Percentiles rank a stretch among this genome's conserved stretches.
phyloP scores from a whole-genome alignment of 2,113 vertebrate genomes.

The Dromiciops gliroides region DNA sequence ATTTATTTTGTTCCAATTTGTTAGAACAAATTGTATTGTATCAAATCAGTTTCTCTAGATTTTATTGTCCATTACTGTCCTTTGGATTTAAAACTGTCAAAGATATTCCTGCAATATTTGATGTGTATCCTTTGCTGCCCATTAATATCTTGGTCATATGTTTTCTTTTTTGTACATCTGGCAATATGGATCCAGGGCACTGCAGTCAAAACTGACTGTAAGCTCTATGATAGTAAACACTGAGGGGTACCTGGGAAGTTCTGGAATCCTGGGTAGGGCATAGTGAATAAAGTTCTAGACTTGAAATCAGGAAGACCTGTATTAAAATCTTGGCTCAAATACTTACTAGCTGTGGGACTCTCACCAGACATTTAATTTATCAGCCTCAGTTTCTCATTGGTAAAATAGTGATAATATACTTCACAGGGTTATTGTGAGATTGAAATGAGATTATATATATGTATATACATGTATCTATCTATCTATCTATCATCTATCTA shows the following conservation, averaged over 20 bases:
- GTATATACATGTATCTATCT: no score
- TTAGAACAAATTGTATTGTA: neutral
- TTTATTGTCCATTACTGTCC: neutral
- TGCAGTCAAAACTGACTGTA: neutral
- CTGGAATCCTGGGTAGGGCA: neutral
- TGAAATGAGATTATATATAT: neutral
- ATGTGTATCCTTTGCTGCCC: neutral
- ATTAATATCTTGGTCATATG: neutral
- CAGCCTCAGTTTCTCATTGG: neutral
- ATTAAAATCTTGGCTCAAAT: neutral
- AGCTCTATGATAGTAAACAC: neutral
- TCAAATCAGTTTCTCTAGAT: neutral
- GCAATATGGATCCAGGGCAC: neutral
- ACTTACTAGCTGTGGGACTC: neutral
- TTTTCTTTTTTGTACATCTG: neutral
- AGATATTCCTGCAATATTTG: neutral
- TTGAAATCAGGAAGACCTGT: neutral
- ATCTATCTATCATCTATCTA: no score
- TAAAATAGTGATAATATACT: neutral
- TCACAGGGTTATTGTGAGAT: neutral
- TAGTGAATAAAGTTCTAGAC: neutral
- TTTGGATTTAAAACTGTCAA: slow-evolving; percentile 22
- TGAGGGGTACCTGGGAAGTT: neutral
- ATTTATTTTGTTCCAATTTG: neutral
- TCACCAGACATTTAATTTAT: neutral